Evolutionary conservation across 2,797 vertebrate species (phyloP), one percentile per base, ranked within the genome.

Genomic region (Anomalospiza imberbis): DNA sequence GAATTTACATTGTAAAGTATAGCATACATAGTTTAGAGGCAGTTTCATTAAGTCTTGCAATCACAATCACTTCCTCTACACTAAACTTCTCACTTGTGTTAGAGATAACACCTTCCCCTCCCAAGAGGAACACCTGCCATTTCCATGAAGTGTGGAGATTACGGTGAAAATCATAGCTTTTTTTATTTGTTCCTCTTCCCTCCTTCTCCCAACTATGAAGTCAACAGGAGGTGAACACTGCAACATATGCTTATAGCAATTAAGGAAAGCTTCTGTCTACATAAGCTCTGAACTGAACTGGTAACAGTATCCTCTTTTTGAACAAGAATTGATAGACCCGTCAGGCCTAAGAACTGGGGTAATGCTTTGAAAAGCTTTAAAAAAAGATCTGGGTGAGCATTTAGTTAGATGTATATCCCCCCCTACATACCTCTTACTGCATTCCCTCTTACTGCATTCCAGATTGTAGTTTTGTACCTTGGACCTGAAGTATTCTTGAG

Each of bases 41-140:
- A 91, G 72, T 90, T 93, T 96, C 80, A 94, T 90, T 90, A 94
- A 88, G 77, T 89, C 94, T 93, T 90, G 88, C 83, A 66, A 62
- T 84, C 89, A 73, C 76, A 91, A 61, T 85, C 88, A 74, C 89
- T 96, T 96, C 58, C 40, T 83, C 68, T 95, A 92, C 5, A 10
- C 58, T 93, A 94, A 93, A 82, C 40, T 63, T 80, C 72, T 73
- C 67, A 48, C 75, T 78, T 47, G 57, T 94, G 77, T 81, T 67
- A 68, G 80, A 90, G 71, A 65, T 63, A 62, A 89, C 66, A 91
- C 93, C 87, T 96, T 91, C 75, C 25, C 77, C 88, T 81, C 95
- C 75, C 93, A 84, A 61, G 80, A 94, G 89, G 68, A 94, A 95
- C 95, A 96, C 96, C 94, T 94, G 94, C 89, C 94, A 94, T 93